phyloP scores from a whole-genome alignment of 2,797 vertebrate species.

The Amniataba percoides region DNA sequence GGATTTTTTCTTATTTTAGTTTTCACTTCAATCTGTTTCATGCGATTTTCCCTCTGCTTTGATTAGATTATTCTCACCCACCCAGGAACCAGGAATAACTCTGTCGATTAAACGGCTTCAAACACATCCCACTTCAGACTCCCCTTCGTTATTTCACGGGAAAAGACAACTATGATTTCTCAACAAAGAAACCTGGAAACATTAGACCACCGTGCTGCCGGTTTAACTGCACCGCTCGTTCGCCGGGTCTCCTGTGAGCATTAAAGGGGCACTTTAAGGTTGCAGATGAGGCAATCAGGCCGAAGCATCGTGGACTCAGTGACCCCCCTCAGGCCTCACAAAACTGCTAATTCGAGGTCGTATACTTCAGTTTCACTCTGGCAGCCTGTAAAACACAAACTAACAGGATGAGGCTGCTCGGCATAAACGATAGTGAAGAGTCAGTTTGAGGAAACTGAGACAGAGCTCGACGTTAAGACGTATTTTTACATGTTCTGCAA shows the following conservation, averaged over 20 bases:
- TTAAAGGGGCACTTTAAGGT: conserved; percentile 13
- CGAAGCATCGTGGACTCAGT: not conserved
- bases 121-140: not conserved
- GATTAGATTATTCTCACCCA: not conserved
- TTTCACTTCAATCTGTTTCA: not conserved
- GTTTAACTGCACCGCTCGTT: too few species aligned
- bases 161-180: conserved; percentile 3
- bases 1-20: not conserved
- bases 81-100: conserved; percentile 5
- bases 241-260: not conserved
- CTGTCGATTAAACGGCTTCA: conserved; percentile 8
- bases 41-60: not conserved
- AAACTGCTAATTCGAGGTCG: not conserved
- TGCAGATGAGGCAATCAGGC: conserved; percentile 1
- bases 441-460: not conserved
- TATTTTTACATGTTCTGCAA: not conserved
- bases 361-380: not conserved
- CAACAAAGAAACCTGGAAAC: conserved; percentile 2
- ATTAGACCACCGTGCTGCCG: too few species aligned
- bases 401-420: not conserved
- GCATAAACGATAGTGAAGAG: not conserved
- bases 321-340: not conserved
- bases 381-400: conserved; percentile 1
- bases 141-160: not conserved
- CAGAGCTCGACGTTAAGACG: not conserved